Evolutionary conservation across 1,140 invertebrate species (phyloP), one percentile per base, ranked within the genome.

Genomic region (Cydia strobilella): DNA sequence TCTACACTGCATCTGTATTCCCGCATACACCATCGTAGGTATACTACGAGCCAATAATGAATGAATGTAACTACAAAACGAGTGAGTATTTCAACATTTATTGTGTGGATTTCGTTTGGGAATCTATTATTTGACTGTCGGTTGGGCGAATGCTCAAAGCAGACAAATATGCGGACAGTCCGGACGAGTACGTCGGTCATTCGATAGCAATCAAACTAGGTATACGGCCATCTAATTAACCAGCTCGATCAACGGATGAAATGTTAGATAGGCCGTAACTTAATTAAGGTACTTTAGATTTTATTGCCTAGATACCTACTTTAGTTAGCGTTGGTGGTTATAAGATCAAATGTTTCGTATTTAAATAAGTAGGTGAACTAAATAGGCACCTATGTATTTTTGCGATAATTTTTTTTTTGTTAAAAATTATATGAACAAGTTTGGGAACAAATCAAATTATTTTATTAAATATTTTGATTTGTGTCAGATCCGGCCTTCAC

Each of bases 201-300:
- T 69, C 6, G 65, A 69, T 39, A 35, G 27, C 65, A 35, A 69
- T 69, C 27, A 35, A 69, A 75, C 74, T 76, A 76, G 73, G 73
- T 76, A 76, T 73, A 23, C 42, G 23, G 20, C 72, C 31, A 69
- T 76, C 75, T 76, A 76, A 76, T 76, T 76, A 76, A 59, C 75
- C 66, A 35, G 45, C 23, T 15, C 51, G 42, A 73, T 45, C 71
- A 48, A 73, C 25, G 54, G 10, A 12, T 23, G 54, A 59, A 18
- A 59, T 59, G 18, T 23, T 20, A n/a, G 20, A 23, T 59, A 10
- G 54, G 20, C 10, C 20, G 54, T n/a, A 20, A 59, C 20, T 59
- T 23, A 59, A 59, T 59, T 23, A 59, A 23, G 0, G n/a, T 59
- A 23, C 20, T 59, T 18, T 54, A n/a, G 6, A 59, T 6, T 59